phyloP scores from a whole-genome alignment of 2,113 vertebrate genomes.

The Steatornis caripensis region DNA sequence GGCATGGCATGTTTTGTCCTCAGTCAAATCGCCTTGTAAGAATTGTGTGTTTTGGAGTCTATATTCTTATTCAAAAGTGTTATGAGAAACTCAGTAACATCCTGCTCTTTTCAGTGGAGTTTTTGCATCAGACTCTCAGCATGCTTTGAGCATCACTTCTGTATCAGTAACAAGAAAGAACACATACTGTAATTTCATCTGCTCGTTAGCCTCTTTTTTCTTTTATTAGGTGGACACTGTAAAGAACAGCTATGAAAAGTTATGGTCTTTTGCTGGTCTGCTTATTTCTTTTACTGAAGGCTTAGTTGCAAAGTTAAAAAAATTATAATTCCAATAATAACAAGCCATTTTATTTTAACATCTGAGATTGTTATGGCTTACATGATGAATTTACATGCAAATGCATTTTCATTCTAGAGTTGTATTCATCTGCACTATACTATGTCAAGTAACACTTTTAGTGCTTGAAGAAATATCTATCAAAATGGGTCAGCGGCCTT shows the following conservation, averaged over 20 bases:
- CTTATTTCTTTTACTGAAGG: neutral
- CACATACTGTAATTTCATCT: neutral
- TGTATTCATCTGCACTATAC: neutral
- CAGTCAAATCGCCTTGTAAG: neutral
- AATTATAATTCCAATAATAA: neutral
- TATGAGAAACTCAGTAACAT: neutral
- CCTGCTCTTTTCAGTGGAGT: neutral
- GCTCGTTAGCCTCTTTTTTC: neutral
- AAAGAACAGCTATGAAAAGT: neutral
- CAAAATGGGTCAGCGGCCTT: neutral
- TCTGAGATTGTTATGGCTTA: neutral
- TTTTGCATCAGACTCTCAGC: neutral
- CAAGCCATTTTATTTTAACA: neutral
- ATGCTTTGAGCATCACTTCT: neutral
- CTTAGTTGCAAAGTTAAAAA: neutral
- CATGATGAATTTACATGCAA: neutral
- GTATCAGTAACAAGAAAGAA: neutral
- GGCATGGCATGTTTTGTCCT: neutral
- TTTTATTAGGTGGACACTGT: neutral
- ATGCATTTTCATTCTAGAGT: neutral
- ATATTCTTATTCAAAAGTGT: neutral
- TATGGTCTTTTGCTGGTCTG: neutral
- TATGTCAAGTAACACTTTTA: neutral
- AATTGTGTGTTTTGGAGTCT: neutral
- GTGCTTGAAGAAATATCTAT: neutral